phyloP scores from a whole-genome alignment of 2,113 vertebrate species.

The Myiagra hebetior region DNA sequence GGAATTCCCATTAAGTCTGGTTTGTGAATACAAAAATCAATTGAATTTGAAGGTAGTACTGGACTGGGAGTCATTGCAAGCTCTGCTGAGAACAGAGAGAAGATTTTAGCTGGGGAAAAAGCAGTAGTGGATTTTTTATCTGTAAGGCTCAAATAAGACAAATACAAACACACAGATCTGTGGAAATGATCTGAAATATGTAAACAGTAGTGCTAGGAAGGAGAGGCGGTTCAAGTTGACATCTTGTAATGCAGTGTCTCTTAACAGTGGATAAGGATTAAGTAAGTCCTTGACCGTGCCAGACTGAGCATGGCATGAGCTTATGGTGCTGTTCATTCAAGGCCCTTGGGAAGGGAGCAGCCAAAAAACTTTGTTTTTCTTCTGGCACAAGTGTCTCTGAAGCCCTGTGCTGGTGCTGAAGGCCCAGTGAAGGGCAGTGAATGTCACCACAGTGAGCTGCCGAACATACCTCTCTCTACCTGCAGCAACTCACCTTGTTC shows the following conservation, averaged over 20 bases:
- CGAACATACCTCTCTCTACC: rapidly evolving
- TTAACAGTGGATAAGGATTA: background rate
- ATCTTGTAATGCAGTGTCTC: background rate
- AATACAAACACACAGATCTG: background rate
- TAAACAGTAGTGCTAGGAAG: background rate
- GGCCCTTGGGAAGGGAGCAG: background rate
- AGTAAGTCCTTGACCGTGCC: background rate
- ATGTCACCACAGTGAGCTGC: background rate
- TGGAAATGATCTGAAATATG: background rate
- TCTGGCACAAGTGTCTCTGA: rapidly evolving
- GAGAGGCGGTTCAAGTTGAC: background rate
- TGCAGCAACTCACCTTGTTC: rapidly evolving
- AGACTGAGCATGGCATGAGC: background rate
- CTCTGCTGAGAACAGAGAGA: background rate
- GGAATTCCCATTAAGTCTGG: background rate
- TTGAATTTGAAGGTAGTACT: background rate
- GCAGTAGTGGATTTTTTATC: background rate
- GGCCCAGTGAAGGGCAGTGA: background rate
- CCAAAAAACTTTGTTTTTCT: background rate
- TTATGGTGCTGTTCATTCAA: background rate
- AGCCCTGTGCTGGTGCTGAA: background rate
- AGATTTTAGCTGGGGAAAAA: background rate
- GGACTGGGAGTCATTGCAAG: background rate
- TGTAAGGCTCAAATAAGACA: background rate
- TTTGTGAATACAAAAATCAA: background rate